Conservation (phyloP, 2,113 vertebrate species). For the Noturus placidus region DNA sequence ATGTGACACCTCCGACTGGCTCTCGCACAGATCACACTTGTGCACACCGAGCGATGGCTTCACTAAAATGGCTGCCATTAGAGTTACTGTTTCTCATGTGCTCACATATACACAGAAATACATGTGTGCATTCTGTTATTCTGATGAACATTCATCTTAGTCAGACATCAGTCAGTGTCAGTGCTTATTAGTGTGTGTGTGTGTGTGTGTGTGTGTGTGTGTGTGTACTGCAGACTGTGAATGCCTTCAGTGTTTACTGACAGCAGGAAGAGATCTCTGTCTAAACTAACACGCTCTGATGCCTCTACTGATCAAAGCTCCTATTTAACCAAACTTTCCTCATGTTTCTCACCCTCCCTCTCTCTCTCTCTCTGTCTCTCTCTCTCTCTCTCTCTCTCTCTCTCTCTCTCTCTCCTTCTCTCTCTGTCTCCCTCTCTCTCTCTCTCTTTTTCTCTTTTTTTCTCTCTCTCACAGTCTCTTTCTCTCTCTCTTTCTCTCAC, state of each 20-base stretch:
- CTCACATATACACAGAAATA: not conserved
- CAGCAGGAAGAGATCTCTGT: conserved; percentile 54
- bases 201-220: conserved; percentile 12
- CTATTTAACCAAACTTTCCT: conserved; percentile 43
- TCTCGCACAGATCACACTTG: not conserved
- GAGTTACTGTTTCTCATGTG: not conserved
- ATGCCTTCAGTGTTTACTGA: conserved; percentile 50
- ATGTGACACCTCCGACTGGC: not conserved
- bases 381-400: conserved; percentile 11
- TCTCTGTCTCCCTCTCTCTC: not conserved
- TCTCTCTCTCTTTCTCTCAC: conserved; percentile 8
- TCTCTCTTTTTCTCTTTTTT: conserved; percentile 19
- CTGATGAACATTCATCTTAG: conserved; percentile 2
- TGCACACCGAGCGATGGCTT: not conserved
- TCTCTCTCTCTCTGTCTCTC: not conserved
- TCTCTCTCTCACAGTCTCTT: not conserved
- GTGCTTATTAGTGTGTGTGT: conserved; percentile 20
- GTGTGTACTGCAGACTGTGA: conserved; percentile 32
- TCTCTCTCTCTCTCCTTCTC: not conserved
- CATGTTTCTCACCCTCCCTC: conserved; percentile 22
- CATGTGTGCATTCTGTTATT: conserved; percentile 28
- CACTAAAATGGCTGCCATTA: conserved; percentile 2
- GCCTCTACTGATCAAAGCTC: conserved; percentile 55
- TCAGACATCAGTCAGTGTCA: conserved; percentile 33
- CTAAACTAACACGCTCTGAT: conserved; percentile 54